These are phyloP conservation scores for Campylorhamphus procurvoides DNA, from an alignment of 2,113 vertebrate genomes.

Conservation along the genomic window DNA sequence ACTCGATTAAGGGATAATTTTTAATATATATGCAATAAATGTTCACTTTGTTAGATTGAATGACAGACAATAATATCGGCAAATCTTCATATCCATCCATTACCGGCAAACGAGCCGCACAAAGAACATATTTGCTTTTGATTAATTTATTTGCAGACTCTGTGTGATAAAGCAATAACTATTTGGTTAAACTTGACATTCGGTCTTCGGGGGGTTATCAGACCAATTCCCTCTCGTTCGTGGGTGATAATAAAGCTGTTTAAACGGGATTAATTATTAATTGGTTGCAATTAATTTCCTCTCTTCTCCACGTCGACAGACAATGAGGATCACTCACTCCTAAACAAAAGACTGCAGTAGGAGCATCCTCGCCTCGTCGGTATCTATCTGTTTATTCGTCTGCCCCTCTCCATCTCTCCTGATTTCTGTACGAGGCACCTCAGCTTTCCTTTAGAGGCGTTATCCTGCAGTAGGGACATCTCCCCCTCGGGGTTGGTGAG, in stretches of 20 bases:
- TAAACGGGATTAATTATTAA: constrained; percentile 90
- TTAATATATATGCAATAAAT: constrained; percentile 99
- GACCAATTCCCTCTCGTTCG: constrained; percentile 80
- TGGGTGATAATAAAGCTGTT: constrained; percentile 80
- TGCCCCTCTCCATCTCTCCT: neutral
- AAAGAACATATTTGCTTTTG: constrained; percentile 89
- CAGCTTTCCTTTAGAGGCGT: neutral
- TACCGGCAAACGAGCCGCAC: constrained; percentile 90
- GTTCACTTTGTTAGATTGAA: constrained; percentile 99
- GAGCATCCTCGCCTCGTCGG: neutral
- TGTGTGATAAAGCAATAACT: constrained; percentile 98
- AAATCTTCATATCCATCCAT: constrained; percentile 97
- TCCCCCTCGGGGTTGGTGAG: neutral
- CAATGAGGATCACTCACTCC: constrained; percentile 54
- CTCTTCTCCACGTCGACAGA: constrained; percentile 60
- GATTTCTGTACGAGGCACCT: neutral
- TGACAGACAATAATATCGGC: constrained; percentile 99
- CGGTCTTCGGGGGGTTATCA: constrained; percentile 86
- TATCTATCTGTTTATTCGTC: neutral
- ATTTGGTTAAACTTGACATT: constrained; percentile 88
- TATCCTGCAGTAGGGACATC: neutral
- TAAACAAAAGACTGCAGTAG: constrained; percentile 69
- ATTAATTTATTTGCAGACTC: constrained; percentile 97
- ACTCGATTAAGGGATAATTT: constrained; percentile 98
- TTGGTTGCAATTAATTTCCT: constrained; percentile 86